Conservation (phyloP, 2,113 vertebrate genomes). For the Tyrannus savana region DNA sequence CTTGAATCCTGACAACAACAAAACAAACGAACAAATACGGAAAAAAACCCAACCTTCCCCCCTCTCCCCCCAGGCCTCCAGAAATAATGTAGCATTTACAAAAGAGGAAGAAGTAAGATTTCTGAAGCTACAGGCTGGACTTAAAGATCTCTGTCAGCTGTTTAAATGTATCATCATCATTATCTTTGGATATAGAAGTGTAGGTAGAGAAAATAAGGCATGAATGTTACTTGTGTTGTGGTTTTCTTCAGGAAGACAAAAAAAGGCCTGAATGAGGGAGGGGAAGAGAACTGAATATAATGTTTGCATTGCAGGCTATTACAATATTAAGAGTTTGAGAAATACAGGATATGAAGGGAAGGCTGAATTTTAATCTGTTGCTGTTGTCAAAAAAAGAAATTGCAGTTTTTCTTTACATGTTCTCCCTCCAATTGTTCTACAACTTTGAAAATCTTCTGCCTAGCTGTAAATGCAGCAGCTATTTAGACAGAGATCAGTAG, state of each 20-base stretch:
- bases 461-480: conserved; percentile 22
- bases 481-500: neutral
- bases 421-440: neutral
- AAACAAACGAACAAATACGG: neutral
- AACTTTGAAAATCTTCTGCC: neutral
- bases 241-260: neutral
- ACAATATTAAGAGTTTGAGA: neutral
- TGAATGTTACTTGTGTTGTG: neutral
- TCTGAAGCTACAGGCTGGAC: neutral
- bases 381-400: neutral
- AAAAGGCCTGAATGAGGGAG: neutral
- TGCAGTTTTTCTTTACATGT: neutral
- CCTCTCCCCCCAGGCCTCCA: too few species aligned
- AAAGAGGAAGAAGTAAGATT: neutral
- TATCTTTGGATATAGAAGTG: neutral
- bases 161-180: neutral
- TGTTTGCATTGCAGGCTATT: neutral
- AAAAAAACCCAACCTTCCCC: neutral
- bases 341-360: neutral
- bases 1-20: neutral
- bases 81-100: neutral
- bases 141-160: neutral
- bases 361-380: neutral
- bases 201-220: neutral
- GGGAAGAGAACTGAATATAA: neutral